Base-by-base conservation (phyloP, 23 tunicate genomes). In the Aplidium turbinatum region DNA sequence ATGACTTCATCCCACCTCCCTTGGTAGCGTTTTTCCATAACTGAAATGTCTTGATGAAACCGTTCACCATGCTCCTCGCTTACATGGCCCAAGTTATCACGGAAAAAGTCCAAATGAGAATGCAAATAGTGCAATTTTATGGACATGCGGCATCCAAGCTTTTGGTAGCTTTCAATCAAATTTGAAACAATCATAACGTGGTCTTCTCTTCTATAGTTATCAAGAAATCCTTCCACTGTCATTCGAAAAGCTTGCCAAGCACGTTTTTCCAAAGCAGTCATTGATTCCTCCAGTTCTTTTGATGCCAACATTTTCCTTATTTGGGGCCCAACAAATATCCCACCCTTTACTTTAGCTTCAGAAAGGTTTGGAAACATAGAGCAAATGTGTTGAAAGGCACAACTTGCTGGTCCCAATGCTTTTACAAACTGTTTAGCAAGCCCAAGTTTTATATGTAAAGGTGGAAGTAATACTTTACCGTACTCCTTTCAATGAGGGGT, bases 1-100 rank as follows among this genome's bases (percentile, higher is more conserved):
- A 62, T 62, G 68, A 38, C 68, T 62, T 62, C 68, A 29, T 62
- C 38, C 68, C 38, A 62, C 68, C 68, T 62, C 68, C 68, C 38
- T 30, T 62, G 38, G 23, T 62, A 29, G 27, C 68, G 68, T 29
- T 62, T 62, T 62, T 62, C 68, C 68, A 62, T 62, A 16, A 62
- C 68, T 62, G 27, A 38, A 23, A 62, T 62, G 11, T 62, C 68
- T 62, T 62, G 68, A 23, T 62, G 68, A 32, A 62, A 62, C 36
- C 68, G 19, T 62, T 62, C 68, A 29, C 38, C 68, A 62, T 62
- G 68, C 68, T 62, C 68, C 38, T 29, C 68, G 38, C 68, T 62
- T 32, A n/a, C 38, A 62, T 62, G 11, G 27, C 20, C 38, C 68
- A 62, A 62, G 38, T 62, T 62, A 26, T 62, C 38, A n/a, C 68